Evolutionary conservation across 35 echinoderm and acorn worm genomes (phyloP).

Genomic region (Nesometra sesokonis): DNA sequence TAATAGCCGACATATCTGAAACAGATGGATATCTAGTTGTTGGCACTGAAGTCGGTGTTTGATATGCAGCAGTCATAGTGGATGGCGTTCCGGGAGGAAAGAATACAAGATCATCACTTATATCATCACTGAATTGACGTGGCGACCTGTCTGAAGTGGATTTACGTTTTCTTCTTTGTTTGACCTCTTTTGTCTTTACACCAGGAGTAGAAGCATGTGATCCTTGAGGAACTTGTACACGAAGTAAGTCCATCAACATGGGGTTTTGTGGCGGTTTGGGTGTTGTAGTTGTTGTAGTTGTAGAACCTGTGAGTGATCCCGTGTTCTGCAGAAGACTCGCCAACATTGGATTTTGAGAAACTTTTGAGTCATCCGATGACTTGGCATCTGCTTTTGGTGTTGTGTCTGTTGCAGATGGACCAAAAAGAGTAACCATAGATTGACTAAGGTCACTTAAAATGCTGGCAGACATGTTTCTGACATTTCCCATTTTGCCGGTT

Average conservation of each 20-base stretch:
- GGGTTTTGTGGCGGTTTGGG: constrained; percentile 62
- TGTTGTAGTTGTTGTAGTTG: constrained; percentile 2
- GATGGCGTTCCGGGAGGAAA: background rate
- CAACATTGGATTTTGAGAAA: constrained; percentile 90
- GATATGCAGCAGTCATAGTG: background rate
- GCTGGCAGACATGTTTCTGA: background rate
- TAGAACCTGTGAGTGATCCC: background rate
- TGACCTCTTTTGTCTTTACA: background rate
- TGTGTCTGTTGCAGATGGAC: background rate
- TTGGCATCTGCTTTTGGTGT: background rate
- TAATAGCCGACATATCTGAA: background rate
- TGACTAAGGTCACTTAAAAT: constrained; percentile 55
- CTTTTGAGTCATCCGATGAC: constrained; percentile 43
- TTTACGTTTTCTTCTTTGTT: background rate
- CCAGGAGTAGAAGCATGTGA: background rate
- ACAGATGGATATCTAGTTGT: background rate
- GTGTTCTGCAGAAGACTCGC: constrained; percentile 68
- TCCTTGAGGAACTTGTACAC: constrained; percentile 25
- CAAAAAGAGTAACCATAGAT: constrained; percentile 41
- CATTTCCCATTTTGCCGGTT: background rate
- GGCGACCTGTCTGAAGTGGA: background rate
- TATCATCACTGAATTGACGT: background rate
- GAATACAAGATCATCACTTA: background rate
- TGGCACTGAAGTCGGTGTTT: background rate
- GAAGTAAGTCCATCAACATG: constrained; percentile 87